Evolutionary conservation across 2,888 invertebrate species (phyloP).

Genomic region (Sarcophaga variegata): DNA sequence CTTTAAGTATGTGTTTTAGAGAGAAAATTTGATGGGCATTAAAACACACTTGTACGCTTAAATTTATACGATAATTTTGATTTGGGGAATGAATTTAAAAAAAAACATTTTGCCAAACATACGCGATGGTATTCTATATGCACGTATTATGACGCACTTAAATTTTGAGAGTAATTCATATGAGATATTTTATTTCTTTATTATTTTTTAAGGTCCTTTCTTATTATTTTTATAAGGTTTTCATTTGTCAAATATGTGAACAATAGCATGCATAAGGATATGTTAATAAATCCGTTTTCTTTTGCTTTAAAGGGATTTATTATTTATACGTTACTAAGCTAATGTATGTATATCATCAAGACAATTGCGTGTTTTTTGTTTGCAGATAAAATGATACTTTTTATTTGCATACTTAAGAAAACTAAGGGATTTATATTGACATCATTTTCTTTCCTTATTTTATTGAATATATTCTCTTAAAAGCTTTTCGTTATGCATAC

Average conservation of each 20-base stretch:
- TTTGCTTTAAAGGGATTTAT: neutral
- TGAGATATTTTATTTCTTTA: neutral
- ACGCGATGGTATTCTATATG: neutral
- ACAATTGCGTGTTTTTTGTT: neutral
- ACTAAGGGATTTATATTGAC: too few species aligned
- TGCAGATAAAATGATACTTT: neutral
- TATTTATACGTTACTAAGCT: neutral
- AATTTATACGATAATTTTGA: neutral
- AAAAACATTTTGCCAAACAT: neutral
- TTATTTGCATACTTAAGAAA: too few species aligned
- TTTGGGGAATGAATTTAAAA: constrained; percentile 2
- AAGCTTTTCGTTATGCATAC: too few species aligned
- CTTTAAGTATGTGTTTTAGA: neutral
- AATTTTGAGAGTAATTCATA: too few species aligned
- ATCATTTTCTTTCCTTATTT: too few species aligned
- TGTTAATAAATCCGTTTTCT: neutral
- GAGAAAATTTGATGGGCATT: constrained; percentile 17
- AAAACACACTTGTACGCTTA: constrained; percentile 17
- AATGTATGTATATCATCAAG: neutral
- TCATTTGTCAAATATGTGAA: neutral
- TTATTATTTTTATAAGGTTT: neutral
- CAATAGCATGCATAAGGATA: neutral
- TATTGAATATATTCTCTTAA: too few species aligned
- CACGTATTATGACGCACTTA: too few species aligned
- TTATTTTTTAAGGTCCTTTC: neutral